These are phyloP conservation scores for Eurosta solidaginis DNA, from an alignment of 1,140 invertebrate species.

Conservation along the genomic window DNA sequence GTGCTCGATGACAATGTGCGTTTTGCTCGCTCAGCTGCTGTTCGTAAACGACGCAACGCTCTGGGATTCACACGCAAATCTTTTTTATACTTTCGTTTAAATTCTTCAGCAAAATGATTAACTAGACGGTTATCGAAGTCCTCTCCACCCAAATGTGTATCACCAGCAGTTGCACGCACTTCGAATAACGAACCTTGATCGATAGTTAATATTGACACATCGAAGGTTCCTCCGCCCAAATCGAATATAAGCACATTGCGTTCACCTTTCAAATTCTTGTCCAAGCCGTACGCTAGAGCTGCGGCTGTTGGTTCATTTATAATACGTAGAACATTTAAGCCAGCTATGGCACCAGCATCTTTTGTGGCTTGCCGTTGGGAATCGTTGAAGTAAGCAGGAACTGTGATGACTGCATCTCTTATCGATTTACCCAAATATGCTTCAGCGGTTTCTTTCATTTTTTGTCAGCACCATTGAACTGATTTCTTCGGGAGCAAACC, in stretches of 20 bases:
- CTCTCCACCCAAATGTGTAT: conserved; percentile 76
- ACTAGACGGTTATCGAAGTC: conserved; percentile 82
- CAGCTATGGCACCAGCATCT: conserved; percentile 70
- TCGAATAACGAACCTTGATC: conserved; percentile 81
- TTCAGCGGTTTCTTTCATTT: conserved; percentile 84
- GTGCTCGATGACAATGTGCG: conserved; percentile 69
- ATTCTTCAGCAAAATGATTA: conserved; percentile 74
- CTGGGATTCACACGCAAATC: conserved; percentile 44
- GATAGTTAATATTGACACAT: conserved; percentile 85
- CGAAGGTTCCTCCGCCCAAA: conserved; percentile 76
- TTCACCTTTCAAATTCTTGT: conserved; percentile 76
- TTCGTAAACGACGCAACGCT: conserved; percentile 65
- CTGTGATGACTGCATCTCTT: conserved; percentile 67
- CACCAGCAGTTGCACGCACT: conserved; percentile 78
- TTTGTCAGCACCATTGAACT: conserved; percentile 77
- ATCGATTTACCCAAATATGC: conserved; percentile 72
- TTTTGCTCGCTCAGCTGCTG: conserved; percentile 74
- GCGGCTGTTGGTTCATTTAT: conserved; percentile 70
- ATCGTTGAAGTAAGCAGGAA: conserved; percentile 69
- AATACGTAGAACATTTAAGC: conserved; percentile 63
- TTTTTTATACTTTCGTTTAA: conserved; percentile 82
- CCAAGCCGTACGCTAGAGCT: conserved; percentile 74
- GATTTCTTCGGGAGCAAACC: conserved; percentile 72
- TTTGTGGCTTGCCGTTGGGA: conserved; percentile 70
- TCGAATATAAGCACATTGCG: conserved; percentile 76